Evolutionary conservation across 2,888 invertebrate genomes (phyloP).

Genomic region (Pharmacophagus antenor): DNA sequence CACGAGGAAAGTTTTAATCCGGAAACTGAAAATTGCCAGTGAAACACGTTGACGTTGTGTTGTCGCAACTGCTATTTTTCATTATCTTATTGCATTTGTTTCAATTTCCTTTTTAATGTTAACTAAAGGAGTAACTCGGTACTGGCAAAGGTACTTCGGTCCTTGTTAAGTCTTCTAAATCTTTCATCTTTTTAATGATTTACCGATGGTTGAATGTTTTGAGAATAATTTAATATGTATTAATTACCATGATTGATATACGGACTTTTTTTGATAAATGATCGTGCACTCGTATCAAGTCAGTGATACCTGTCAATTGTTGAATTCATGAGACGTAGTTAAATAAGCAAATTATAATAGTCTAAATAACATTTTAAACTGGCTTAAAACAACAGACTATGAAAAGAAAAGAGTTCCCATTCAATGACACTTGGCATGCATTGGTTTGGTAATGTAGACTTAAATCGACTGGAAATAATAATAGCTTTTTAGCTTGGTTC

Average conservation of each 20-base stretch:
- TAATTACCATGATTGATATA: too few relatives aligned
- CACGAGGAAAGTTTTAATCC: neutral
- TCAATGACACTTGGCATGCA: constrained; percentile 3
- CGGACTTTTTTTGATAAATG: too few relatives aligned
- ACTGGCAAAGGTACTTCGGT: too few relatives aligned
- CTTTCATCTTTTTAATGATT: too few relatives aligned
- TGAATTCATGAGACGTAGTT: neutral
- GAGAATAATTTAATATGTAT: too few relatives aligned
- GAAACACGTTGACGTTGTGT: constrained; percentile 5
- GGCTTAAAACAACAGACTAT: neutral
- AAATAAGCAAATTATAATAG: neutral
- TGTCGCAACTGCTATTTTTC: neutral
- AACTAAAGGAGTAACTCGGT: neutral
- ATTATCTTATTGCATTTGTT: neutral
- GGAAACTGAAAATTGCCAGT: constrained; percentile 5
- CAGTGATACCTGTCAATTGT: too few relatives aligned
- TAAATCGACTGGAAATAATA: constrained; percentile 29
- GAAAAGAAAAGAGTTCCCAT: neutral
- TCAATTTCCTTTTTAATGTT: neutral
- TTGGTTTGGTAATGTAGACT: constrained; percentile 20
- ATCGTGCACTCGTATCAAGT: too few relatives aligned
- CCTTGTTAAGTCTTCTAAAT: too few relatives aligned
- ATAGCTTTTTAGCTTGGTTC: constrained; percentile 19
- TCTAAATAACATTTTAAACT: neutral
- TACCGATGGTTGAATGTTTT: too few relatives aligned